Base-by-base conservation (phyloP, 2,888 invertebrate species). In the Ceraclea dissimilis region DNA sequence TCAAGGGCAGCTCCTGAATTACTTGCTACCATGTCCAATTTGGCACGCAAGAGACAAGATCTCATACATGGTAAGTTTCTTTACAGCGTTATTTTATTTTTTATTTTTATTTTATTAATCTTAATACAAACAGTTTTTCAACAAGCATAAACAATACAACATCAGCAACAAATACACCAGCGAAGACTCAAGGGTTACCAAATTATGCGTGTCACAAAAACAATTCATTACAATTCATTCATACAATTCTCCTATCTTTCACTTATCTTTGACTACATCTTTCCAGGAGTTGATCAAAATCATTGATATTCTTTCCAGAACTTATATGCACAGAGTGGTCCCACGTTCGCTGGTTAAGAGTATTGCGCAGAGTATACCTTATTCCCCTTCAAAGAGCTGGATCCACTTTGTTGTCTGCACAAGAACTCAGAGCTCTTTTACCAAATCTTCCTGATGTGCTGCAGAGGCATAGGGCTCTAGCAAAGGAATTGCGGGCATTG, bases 311-410 rank as follows among this genome's bases (percentile, higher is more conserved):
- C 10, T 6, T 49, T 49, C 2, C 74, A 86, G 85, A 86, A 71
- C 70, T 86, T 51, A 85, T 86, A 66, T 88, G 93, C 67, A 91
- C 95, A 13, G 94, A 95, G 71, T 80, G 86, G 61, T 88, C 92
- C 16, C 93, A 95, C 78, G 87, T 93, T 52, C 83, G 93, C 55
- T 91, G 90, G 75, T 79, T 96, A 64, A 90, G 89, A 69, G 90
- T 94, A 2, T 78, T 96, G 50, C 86, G 89, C 64, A 80, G 83
- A 61, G 82, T 94, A 63, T 96, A 95, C 79, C 86, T 87, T 64
- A 82, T 82, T 51, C 91, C 91, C 0, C 79, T 96, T 66, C 75
- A 83, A 64, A 60, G 58, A n/a, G 60, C 66, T 0, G 81, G 83
- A 54, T 81, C 73, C 51, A 81, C 73, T 64, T 77, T 89, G 18